Percentiles rank a stretch among this genome's conserved stretches.
These are phyloP conservation scores for Albula glossodonta DNA, from an alignment of 2,113 vertebrate genomes.

Conservation along the genomic window DNA sequence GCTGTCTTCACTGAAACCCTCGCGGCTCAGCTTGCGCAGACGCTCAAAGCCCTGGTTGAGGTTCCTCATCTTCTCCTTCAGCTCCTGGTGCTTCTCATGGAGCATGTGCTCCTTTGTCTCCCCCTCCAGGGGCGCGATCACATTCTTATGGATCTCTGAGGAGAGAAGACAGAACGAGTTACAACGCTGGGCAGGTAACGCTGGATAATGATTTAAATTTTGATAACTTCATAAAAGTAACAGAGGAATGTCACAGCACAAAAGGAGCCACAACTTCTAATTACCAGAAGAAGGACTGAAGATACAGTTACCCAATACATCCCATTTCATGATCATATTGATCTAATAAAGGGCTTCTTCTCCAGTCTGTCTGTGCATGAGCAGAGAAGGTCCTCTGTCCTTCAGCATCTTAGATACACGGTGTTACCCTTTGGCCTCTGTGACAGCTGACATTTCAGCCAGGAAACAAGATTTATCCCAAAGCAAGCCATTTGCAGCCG, in stretches of 20 bases:
- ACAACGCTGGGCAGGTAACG: background rate
- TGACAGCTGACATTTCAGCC: constrained; percentile 16
- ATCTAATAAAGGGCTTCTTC: too few relatives aligned
- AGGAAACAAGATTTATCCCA: constrained; percentile 9
- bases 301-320: background rate
- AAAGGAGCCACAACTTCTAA: background rate
- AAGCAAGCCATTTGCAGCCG: background rate
- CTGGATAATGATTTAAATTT: background rate
- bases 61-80: constrained; percentile 83
- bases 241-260: background rate
- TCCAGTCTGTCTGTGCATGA: too few relatives aligned
- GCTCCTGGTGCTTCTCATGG: constrained; percentile 80
- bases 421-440: background rate
- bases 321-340: background rate
- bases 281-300: background rate
- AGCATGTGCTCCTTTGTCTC: constrained; percentile 71
- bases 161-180: background rate
- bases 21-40: constrained; percentile 84
- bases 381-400: too few relatives aligned
- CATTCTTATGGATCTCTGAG: constrained; percentile 85
- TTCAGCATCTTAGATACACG: background rate
- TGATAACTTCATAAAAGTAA: background rate
- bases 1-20: constrained; percentile 78
- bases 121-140: constrained; percentile 76
- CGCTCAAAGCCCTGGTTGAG: constrained; percentile 90